Percentiles rank a stretch among this genome's conserved stretches.
These are phyloP conservation scores for Hydriomena furcata DNA, from an alignment of 2,888 invertebrate species.

Conservation along the genomic window DNA sequence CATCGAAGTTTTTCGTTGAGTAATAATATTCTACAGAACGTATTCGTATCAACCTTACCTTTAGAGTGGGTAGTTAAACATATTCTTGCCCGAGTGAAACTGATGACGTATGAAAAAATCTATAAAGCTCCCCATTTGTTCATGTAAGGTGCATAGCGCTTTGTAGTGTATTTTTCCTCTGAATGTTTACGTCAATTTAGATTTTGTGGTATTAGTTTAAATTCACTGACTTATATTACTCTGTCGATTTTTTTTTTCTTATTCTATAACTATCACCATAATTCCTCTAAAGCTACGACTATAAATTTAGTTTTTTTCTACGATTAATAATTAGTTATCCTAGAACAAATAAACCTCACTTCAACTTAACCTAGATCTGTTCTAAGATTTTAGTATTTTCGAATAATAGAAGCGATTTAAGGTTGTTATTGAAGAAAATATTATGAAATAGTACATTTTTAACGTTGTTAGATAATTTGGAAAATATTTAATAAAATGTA, in stretches of 20 bases:
- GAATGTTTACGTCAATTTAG: conserved; percentile 16
- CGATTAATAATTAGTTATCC: not conserved
- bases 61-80: no score
- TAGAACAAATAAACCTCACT: not conserved
- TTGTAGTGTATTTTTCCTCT: conserved; percentile 8
- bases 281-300: not conserved
- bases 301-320: conserved; percentile 5
- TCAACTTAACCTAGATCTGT: not conserved
- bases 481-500: no score
- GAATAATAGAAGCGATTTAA: conserved; percentile 1
- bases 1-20: conserved; percentile 5
- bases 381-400: conserved; percentile 1
- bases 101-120: no score
- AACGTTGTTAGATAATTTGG: not conserved
- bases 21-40: not conserved
- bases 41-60: not conserved
- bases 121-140: no score
- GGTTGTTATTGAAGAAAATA: not conserved
- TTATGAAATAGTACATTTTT: not conserved
- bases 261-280: conserved; percentile 1
- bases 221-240: not conserved
- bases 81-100: no score
- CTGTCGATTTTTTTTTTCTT: conserved; percentile 5
- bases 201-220: conserved; percentile 6
- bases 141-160: no score